phyloP scores from a whole-genome alignment of 2,797 vertebrate genomes.

The Coendou prehensilis region DNA sequence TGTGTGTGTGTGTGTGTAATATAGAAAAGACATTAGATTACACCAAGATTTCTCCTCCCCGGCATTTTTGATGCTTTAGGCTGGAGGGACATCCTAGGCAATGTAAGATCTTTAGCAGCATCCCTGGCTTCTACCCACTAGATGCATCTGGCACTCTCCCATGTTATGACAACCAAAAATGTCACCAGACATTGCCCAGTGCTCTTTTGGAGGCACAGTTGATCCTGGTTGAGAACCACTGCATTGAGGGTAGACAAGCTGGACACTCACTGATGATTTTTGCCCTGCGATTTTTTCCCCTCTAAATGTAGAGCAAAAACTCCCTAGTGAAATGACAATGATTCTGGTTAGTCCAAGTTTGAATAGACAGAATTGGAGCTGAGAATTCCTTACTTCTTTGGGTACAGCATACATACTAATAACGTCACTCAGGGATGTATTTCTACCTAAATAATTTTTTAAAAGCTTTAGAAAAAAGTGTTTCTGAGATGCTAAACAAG shows the following conservation, averaged over 20 bases:
- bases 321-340: not conserved
- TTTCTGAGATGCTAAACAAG: not conserved
- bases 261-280: not conserved
- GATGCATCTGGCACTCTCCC: not conserved
- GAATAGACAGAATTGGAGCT: not conserved
- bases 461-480: not conserved
- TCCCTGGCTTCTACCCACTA: not conserved
- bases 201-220: not conserved
- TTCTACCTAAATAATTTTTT: conserved; percentile 4
- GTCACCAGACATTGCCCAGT: not conserved
- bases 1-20: not conserved
- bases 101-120: not conserved
- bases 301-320: not conserved
- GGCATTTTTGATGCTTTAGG: not conserved
- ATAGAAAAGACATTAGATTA: not conserved
- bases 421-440: not conserved
- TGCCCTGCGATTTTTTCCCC: not conserved
- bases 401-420: not conserved
- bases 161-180: not conserved
- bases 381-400: not conserved
- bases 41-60: not conserved
- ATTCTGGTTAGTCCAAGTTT: not conserved
- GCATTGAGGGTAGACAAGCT: too few species aligned
- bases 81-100: not conserved
- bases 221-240: not conserved